Evolutionary conservation across 1,140 invertebrate genomes (phyloP), one percentile per base, ranked within the genome.

Genomic region (Oncopeltus fasciatus): DNA sequence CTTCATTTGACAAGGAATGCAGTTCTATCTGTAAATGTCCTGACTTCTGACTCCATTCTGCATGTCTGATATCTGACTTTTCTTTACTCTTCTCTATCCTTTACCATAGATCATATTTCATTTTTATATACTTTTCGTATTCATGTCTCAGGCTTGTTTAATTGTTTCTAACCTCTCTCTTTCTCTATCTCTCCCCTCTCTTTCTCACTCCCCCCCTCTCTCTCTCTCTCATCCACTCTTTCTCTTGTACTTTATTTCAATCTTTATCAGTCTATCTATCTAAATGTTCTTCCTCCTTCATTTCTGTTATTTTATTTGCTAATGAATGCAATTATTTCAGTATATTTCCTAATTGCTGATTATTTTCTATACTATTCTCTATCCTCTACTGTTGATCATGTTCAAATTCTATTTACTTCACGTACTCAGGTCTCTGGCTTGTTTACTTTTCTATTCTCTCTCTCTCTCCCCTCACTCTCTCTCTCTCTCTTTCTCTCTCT

Each of bases 391-490:
- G n/a, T n/a, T n/a, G n/a, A n/a, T n/a, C n/a, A n/a, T n/a, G n/a
- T n/a, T n/a, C n/a, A n/a, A n/a, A n/a, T n/a, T n/a, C n/a, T n/a
- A n/a, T n/a, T n/a, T n/a, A n/a, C n/a, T n/a, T n/a, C n/a, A n/a
- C n/a, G n/a, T n/a, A n/a, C n/a, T n/a, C n/a, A n/a, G n/a, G n/a
- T n/a, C n/a, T n/a, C n/a, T n/a, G n/a, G n/a, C n/a, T n/a, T n/a
- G n/a, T n/a, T n/a, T n/a, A n/a, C 20, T 4, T 33, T 43, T 43
- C 31, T 4, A 11, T 33, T 26, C 29, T 62, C 28, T 56, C 51
- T 56, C 51, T 56, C 51, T 56, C 51, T 56, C 51, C n/a, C n/a
- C n/a, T n/a, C 20, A 33, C 57, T 59, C 16, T 59, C 16, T n/a
- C n/a, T n/a, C n/a, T n/a, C n/a, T n/a, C n/a, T n/a, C n/a, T n/a